Percentiles rank a stretch among this genome's conserved stretches.
Evolutionary conservation across 2,113 vertebrate genomes (phyloP).

Genomic region (Australoheros scitulus): DNA sequence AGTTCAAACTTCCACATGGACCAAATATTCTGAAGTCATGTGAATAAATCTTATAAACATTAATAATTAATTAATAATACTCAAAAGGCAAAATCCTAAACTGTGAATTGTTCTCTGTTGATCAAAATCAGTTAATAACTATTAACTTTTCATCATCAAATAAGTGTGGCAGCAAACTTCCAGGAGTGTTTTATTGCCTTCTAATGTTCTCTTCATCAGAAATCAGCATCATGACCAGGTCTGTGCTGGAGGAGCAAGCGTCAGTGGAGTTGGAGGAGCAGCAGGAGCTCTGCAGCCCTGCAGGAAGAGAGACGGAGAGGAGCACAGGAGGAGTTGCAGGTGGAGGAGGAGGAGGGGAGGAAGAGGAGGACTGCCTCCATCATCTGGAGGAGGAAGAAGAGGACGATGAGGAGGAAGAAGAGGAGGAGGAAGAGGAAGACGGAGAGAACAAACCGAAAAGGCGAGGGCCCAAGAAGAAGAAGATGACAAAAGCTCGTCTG

Average conservation of each 20-base stretch:
- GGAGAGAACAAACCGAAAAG: conserved; percentile 95
- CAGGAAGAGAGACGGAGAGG: conserved; percentile 80
- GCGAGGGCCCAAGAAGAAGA: conserved; percentile 97
- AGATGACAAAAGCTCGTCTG: conserved; percentile 97
- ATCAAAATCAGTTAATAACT: not conserved
- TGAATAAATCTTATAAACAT: not conserved
- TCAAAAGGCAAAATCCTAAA: not conserved
- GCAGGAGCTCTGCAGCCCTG: conserved; percentile 82
- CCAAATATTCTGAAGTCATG: not conserved
- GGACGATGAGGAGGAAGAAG: conserved; percentile 86
- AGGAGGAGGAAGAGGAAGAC: conserved; percentile 90
- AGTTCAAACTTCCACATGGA: not conserved
- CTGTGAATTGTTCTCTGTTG: not conserved
- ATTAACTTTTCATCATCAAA: not conserved
- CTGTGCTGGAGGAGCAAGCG: conserved; percentile 85
- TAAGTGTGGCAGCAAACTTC: not conserved
- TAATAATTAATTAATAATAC: no score
- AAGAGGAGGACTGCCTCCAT: conserved; percentile 68
- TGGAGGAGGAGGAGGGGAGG: conserved; percentile 34
- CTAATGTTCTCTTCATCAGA: conserved; percentile 54
- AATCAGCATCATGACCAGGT: conserved; percentile 91
- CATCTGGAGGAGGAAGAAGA: conserved; percentile 85
- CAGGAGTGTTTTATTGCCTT: not conserved
- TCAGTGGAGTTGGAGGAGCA: conserved; percentile 56
- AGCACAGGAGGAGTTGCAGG: conserved; percentile 74